Base-by-base conservation (phyloP, 1,140 invertebrate genomes). In the Medauroidea extradentata region DNA sequence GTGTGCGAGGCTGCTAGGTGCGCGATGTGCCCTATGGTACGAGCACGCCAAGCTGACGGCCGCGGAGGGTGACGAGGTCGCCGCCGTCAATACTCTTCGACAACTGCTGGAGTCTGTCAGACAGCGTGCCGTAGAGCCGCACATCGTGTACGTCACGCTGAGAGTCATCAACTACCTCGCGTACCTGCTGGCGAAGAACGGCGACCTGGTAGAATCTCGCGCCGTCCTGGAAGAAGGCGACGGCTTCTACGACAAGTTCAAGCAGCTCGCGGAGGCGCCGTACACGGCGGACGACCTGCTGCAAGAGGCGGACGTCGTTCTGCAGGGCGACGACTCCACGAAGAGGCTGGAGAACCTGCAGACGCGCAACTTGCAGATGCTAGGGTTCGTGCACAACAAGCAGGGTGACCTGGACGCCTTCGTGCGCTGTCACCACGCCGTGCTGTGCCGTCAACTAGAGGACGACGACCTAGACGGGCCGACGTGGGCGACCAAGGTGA, bases 401-500 rank as follows among this genome's bases (percentile, higher is more conserved):
- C 62, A 75, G 23, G 75, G 75, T 61, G 54, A 77, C 38, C 69
- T 72, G 11, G 69, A 78, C 34, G 76, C 76, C 63, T 79, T 77
- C 62, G 83, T 82, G 2, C 65, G 77, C 25, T 86, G 83, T 67
- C 85, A 83, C 67, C 82, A 85, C 57, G 73, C 77, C 50, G 84
- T 83, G 39, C 67, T 87, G 23, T 73, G 79, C 53, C 70, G 84
- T 48, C 84, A 86, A 58, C 67, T 85, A 23, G 79, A 82, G 62
- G 78, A 76, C 68, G 72, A 75, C 57, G 75, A 80, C 56, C 83
- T 80, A 64, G 80, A 84, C 49, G 77, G 79, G 1, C 69, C 83
- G 53, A 83, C 84, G 42, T 87, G 85, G 85, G 77, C 81, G 3
- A 60, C 83, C 38, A 81, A 85, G 66, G 77, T 81, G 51, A 82